A percentile compares a stretch with the other conserved stretches of the same genome.
Evolutionary conservation across 37 sponge, comb jelly and placozoan species (phyloP).

Genomic region (Geodia barretti): DNA sequence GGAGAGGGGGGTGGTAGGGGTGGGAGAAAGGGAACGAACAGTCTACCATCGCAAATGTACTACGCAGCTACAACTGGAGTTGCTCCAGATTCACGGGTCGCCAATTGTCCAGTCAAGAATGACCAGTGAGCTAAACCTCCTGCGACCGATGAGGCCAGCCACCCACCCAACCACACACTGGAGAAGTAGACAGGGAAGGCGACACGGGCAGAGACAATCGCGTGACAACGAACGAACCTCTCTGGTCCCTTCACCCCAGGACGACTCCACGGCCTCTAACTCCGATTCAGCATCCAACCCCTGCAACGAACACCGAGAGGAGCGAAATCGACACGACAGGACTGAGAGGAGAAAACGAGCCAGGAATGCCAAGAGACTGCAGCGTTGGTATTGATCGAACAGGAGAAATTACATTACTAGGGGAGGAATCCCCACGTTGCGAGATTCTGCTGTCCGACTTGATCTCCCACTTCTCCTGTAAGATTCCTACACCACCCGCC

Average conservation of each 20-base stretch:
- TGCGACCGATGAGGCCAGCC: too few relatives aligned
- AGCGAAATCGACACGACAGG: not conserved
- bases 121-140: too few relatives aligned
- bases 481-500: not conserved
- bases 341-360: not conserved
- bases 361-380: conserved; percentile 4
- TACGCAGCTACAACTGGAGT: too few relatives aligned
- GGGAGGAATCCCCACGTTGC: not conserved
- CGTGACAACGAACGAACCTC: not conserved
- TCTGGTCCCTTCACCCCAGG: not conserved
- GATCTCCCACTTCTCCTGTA: not conserved
- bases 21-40: too few relatives aligned
- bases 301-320: not conserved
- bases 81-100: too few relatives aligned
- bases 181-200: not conserved
- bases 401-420: not conserved
- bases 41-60: too few relatives aligned
- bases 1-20: too few relatives aligned
- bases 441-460: not conserved
- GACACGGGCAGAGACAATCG: not conserved
- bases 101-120: too few relatives aligned
- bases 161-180: not conserved
- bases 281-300: not conserved
- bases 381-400: conserved; percentile 11
- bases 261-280: not conserved